phyloP scores from a whole-genome alignment of 1,140 invertebrate genomes.

The Cyclargus thomasi region DNA sequence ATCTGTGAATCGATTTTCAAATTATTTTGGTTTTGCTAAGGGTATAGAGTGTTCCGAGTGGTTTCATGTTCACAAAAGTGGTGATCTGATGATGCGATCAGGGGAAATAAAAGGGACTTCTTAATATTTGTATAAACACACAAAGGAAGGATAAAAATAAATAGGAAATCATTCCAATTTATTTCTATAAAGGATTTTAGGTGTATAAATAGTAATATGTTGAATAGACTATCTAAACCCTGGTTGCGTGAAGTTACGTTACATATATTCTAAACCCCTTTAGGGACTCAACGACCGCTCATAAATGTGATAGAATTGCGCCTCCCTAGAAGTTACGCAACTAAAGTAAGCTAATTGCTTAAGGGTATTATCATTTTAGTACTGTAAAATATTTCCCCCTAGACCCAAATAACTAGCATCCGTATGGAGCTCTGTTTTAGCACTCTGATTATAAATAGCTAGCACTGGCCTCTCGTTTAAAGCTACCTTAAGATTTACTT shows the following conservation, averaged over 20 bases:
- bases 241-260: constrained; percentile 35
- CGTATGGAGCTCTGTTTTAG: constrained; percentile 9
- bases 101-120: too few relatives aligned
- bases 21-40: too few relatives aligned
- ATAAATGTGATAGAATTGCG: not conserved
- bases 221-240: too few relatives aligned
- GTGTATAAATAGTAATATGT: too few relatives aligned
- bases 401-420: constrained; percentile 22
- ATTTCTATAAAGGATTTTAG: too few relatives aligned
- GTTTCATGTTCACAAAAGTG: too few relatives aligned
- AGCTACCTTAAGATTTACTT: not conserved
- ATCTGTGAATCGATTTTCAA: too few relatives aligned
- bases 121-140: too few relatives aligned
- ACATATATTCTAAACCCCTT: constrained; percentile 53
- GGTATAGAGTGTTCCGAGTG: too few relatives aligned
- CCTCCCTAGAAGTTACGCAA: not conserved
- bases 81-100: too few relatives aligned
- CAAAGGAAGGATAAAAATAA: too few relatives aligned
- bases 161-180: too few relatives aligned
- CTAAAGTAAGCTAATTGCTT: constrained; percentile 16
- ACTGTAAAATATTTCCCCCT: constrained; percentile 23
- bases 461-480: not conserved
- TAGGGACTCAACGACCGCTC: constrained; percentile 27
- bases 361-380: not conserved
- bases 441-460: not conserved